Percentiles rank a stretch among this genome's conserved stretches.
These are phyloP conservation scores for Dendrolimus pini DNA, from an alignment of 2,888 invertebrate species.

Conservation along the genomic window DNA sequence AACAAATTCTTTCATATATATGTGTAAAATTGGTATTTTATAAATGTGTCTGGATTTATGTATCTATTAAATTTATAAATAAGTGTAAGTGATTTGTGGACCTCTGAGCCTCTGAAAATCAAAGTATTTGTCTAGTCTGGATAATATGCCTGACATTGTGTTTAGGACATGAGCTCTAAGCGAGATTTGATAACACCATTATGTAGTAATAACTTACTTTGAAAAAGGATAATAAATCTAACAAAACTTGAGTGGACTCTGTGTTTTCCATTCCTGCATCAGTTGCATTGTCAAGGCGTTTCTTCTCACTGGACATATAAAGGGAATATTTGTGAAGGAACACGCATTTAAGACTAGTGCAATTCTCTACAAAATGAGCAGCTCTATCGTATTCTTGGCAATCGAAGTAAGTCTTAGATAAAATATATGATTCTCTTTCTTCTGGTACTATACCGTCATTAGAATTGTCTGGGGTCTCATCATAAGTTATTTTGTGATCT, in stretches of 20 bases:
- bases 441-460: constrained; percentile 70
- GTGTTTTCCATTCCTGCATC: constrained; percentile 55
- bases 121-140: too few relatives aligned
- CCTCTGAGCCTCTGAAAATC: too few relatives aligned
- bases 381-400: constrained; percentile 93
- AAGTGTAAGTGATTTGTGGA: too few relatives aligned
- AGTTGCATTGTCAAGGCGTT: constrained; percentile 84
- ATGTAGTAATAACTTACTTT: constrained; percentile 36
- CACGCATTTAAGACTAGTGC: constrained; percentile 81
- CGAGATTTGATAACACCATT: too few relatives aligned
- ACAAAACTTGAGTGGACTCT: constrained; percentile 59
- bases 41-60: too few relatives aligned
- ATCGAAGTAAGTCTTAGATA: constrained; percentile 94
- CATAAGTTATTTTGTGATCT: constrained; percentile 76
- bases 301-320: constrained; percentile 94
- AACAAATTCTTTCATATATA: too few relatives aligned
- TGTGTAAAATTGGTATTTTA: too few relatives aligned
- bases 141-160: too few relatives aligned
- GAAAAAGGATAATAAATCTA: constrained; percentile 62
- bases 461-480: constrained; percentile 57
- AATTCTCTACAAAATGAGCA: constrained; percentile 86
- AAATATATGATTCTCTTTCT: constrained; percentile 83
- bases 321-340: constrained; percentile 92
- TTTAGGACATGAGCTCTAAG: too few relatives aligned
- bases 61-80: too few relatives aligned